phyloP scores from a whole-genome alignment of 2,888 invertebrate species.

The Drosophila paucipuncta region DNA sequence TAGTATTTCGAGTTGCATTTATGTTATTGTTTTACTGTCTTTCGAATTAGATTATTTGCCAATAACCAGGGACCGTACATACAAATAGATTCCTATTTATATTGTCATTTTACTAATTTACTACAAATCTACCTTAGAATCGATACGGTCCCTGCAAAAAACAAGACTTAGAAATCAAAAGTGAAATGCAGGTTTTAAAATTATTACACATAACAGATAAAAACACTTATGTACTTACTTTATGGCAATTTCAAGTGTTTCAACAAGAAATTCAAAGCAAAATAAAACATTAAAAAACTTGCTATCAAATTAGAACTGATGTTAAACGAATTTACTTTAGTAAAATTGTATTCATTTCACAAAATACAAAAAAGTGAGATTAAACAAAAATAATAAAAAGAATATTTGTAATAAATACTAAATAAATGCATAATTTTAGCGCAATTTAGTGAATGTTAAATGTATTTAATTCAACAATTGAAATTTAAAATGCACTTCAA shows the following conservation, averaged over 20 bases:
- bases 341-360: slow-evolving; percentile 70
- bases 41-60: slow-evolving; percentile 26
- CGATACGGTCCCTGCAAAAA: slow-evolving; percentile 5
- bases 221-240: slow-evolving; percentile 67
- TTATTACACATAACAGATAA: slow-evolving; percentile 22
- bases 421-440: slow-evolving; percentile 63
- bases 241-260: slow-evolving; percentile 71
- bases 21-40: slow-evolving; percentile 28
- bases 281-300: slow-evolving; percentile 38
- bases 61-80: slow-evolving; percentile 3
- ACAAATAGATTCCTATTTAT: background rate
- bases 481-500: slow-evolving; percentile 71
- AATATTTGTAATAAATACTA: slow-evolving; percentile 23
- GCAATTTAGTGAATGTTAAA: slow-evolving; percentile 78
- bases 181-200: slow-evolving; percentile 35
- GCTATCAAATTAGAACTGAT: slow-evolving; percentile 80
- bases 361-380: slow-evolving; percentile 37
- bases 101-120: background rate
- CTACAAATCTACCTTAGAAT: background rate
- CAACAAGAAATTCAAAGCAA: slow-evolving; percentile 38
- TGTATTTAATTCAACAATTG: slow-evolving; percentile 68
- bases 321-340: slow-evolving; percentile 84
- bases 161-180: slow-evolving; percentile 31
- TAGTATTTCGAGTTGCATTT: slow-evolving; percentile 39
- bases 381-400: slow-evolving; percentile 22